These are phyloP conservation scores for Rhopalosiphum padi DNA, from an alignment of 1,140 invertebrate species.

Conservation along the genomic window DNA sequence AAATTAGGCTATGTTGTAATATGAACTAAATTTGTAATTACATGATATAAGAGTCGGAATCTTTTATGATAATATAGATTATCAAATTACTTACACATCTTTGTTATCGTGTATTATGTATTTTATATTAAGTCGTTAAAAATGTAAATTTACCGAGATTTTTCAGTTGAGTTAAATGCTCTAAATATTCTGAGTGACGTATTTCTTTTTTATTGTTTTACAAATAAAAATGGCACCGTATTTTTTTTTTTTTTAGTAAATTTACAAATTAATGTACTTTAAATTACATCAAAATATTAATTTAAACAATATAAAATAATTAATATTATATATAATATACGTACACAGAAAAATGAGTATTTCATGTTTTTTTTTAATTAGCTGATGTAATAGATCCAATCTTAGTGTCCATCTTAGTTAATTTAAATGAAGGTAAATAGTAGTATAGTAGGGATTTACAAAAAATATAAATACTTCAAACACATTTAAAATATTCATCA, in stretches of 20 bases:
- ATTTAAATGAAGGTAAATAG: background rate
- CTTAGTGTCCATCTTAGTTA: background rate
- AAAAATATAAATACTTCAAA: slow-evolving; percentile 7
- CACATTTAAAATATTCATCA: background rate
- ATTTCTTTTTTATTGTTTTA: background rate
- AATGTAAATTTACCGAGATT: background rate
- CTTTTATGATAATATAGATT: background rate
- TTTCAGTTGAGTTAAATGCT: background rate
- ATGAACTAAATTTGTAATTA: background rate
- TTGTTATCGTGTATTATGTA: background rate
- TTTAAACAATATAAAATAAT: background rate
- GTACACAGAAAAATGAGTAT: background rate
- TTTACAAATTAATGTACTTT: background rate
- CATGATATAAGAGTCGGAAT: background rate
- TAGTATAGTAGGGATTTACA: background rate
- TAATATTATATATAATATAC: background rate
- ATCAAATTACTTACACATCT: background rate
- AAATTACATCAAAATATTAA: background rate
- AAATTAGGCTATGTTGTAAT: background rate
- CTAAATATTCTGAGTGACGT: background rate
- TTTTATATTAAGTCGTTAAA: background rate
- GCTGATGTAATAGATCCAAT: background rate
- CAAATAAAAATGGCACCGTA: background rate
- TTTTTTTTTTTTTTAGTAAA: background rate
- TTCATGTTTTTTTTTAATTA: slow-evolving; percentile 5